Base-by-base conservation (phyloP, 1,140 invertebrate species). In the Drosophila novamexicana region DNA sequence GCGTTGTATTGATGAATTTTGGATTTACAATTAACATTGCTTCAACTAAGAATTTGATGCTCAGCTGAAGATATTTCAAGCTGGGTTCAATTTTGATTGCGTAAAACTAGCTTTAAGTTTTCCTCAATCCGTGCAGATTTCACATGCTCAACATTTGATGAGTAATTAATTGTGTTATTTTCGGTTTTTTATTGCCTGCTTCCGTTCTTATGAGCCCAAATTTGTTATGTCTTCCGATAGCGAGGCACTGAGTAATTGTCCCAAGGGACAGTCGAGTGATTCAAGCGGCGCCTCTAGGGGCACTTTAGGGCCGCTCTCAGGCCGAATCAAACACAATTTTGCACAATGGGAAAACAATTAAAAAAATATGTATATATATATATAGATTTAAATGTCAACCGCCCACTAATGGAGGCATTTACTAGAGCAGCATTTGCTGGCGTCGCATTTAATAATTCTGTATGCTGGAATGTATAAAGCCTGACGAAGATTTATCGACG, bases 401-500 rank as follows among this genome's bases (percentile, higher is more conserved):
- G 12, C 9, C 9, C 1, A 9, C 10, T 12, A 37, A 37, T 37
- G 9, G 36, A 9, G 8, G 22, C 22, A 29, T 29, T 29, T 40
- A 40, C 3, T 40, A 6, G 47, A 1, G 4, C 4, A 12, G 39
- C 18, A 42, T 16, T 18, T 1, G n/a, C 39, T 16, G 37, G n/a
- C 34, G 42, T 18, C 63, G 52, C 52, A 75, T 62, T 69, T 58
- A 65, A 50, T 62, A 75, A 75, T 74, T 74, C 50, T 64, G 58
- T 69, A 59, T 74, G 52, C 50, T 42, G n/a, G 47, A 68, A 39
- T 70, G 42, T 18, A 64, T 47, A 58, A 47, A 63, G 47, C 39
- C 9, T 37, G 18, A 34, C 10, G 16, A 70, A 78, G 56, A 82
- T 79, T 70, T 74, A 81, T 79, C 75, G 58, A 40, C 14, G 29